A percentile compares a stretch with the other conserved stretches of the same genome.
phyloP scores from a whole-genome alignment of 2,888 invertebrate genomes.

The Acrocyrtus sp. region DNA sequence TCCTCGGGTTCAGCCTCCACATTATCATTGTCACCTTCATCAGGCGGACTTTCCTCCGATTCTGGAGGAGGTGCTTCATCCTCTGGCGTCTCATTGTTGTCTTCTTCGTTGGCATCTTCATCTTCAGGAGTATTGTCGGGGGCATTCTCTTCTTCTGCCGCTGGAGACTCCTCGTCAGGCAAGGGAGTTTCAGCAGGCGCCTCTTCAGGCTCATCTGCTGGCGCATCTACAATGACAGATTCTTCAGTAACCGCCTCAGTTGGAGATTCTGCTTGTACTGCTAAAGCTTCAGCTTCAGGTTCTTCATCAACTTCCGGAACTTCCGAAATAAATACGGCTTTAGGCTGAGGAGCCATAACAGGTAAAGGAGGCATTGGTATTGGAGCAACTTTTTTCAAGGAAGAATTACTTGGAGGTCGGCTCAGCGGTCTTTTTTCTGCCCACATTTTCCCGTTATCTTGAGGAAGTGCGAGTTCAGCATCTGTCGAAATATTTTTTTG shows the following conservation, averaged over 20 bases:
- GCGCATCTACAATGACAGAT: conserved; percentile 15
- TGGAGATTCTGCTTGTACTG: background rate
- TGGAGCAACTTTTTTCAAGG: conserved; percentile 26
- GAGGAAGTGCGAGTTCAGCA: conserved; percentile 28
- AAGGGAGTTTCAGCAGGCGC: background rate
- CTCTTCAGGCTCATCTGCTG: conserved; percentile 6
- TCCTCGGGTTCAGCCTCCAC: conserved; percentile 17
- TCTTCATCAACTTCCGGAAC: conserved; percentile 2
- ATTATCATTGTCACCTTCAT: background rate
- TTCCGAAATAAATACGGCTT: conserved; percentile 9
- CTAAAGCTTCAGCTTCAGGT: conserved; percentile 17
- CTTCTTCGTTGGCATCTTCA: background rate
- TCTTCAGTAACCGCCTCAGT: conserved; percentile 12
- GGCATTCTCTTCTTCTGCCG: background rate
- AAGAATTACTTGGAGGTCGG: conserved; percentile 15
- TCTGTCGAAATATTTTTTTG: too few relatives aligned
- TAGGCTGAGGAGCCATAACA: background rate
- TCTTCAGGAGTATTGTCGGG: background rate
- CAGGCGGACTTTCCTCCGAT: background rate
- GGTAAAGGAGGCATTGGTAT: conserved; percentile 37
- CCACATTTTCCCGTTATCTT: conserved; percentile 35
- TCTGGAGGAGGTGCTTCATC: background rate
- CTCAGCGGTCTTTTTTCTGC: conserved; percentile 27
- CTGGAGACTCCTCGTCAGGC: conserved; percentile 9
- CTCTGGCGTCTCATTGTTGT: too few relatives aligned